These are phyloP conservation scores for Cyanocitta stelleri DNA, from an alignment of 2,113 vertebrate genomes.

Conservation along the genomic window DNA sequence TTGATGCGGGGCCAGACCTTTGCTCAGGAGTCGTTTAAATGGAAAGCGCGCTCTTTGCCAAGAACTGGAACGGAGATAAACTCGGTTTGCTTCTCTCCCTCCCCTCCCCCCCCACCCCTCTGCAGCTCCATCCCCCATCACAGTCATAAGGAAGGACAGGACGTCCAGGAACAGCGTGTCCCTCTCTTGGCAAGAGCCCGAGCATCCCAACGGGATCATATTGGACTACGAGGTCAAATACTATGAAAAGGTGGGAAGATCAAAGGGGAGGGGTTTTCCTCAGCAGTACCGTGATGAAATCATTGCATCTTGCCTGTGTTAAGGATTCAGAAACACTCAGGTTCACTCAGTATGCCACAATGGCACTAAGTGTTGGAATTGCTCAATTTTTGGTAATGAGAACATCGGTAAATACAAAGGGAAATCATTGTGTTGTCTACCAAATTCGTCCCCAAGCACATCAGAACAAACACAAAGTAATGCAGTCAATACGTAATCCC, in stretches of 20 bases:
- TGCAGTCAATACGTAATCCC: background rate
- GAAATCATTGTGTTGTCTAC: background rate
- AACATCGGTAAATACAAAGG: background rate
- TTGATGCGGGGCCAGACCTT: constrained; percentile 50
- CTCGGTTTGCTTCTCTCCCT: constrained; percentile 37
- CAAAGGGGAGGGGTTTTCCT: background rate
- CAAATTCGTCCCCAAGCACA: background rate
- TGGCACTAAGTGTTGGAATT: background rate
- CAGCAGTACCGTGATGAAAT: background rate
- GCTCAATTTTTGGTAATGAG: background rate
- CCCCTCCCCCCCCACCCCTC: background rate
- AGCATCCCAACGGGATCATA: constrained; percentile 96
- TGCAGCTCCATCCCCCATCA: constrained; percentile 90
- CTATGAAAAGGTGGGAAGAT: constrained; percentile 91
- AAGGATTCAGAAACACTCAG: background rate
- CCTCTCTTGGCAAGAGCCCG: constrained; percentile 93
- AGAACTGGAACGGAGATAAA: constrained; percentile 38
- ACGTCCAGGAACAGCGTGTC: constrained; percentile 92
- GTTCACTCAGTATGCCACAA: background rate
- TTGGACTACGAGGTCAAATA: constrained; percentile 99
- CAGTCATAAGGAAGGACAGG: constrained; percentile 89
- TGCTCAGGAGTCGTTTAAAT: constrained; percentile 45
- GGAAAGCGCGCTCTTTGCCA: constrained; percentile 42
- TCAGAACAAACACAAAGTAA: background rate
- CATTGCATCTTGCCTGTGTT: background rate